Evolutionary conservation across 2,113 vertebrate genomes (phyloP), one percentile per base, ranked within the genome.

Genomic region (Larimichthys crocea): DNA sequence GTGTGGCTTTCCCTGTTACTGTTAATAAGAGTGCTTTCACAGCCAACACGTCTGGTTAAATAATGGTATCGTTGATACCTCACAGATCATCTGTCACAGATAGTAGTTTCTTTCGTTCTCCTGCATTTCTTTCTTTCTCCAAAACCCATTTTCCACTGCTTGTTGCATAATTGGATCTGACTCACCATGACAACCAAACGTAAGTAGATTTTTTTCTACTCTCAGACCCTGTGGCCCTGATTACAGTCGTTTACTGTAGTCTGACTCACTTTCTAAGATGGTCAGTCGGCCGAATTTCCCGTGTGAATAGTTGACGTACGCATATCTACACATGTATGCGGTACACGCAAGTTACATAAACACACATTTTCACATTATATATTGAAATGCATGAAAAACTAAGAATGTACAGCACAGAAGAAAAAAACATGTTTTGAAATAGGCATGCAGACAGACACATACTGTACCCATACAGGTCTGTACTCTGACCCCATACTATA

Each of bases 131-230:
- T 46, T 74, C 65, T 77, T 53, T 84, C 52, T 77, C 53, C 59
- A 46, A 88, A 91, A 85, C 79, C 35, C 56, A 86, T 85, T 92
- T 94, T 93, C 89, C 90, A 90, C 85, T 82, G 88, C 87, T 85
- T 88, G 88, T 89, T 92, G 84, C 90, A 94, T 94, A 92, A 94
- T 92, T 95, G 86, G 86, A 92, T 92, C 86, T 87, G 82, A 83
- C 84, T 92, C 88, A 91, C 91, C 91, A 92, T 94, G 92, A 85
- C 92, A 93, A 94, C 94, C 80, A 87, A 93, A 92, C 84, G 82
- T 80, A 91, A 86, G 76, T 81, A 74, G 57, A 73, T 75, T 52
- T 84, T 86, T 83, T 82, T 82, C 75, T 10, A 24, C 8, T 81
- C 65, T 62, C 69, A 86, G 82, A 91, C 76, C 75, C 81, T 68